Evolutionary conservation across 2,797 vertebrate species (phyloP).

Genomic region (Cetoscarus ocellatus): DNA sequence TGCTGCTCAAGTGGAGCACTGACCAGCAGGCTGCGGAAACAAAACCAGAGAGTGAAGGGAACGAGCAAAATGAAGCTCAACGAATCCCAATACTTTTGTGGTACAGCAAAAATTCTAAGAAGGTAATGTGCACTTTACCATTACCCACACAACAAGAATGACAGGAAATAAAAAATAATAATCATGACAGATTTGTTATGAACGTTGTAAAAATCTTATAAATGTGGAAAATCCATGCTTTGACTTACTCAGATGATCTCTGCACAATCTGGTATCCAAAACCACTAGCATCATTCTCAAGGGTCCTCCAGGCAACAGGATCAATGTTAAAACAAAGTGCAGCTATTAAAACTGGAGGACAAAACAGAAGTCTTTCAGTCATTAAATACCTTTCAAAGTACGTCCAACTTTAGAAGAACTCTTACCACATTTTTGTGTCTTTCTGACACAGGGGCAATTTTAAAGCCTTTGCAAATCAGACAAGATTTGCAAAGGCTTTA

Average conservation of each 20-base stretch:
- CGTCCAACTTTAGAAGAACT: too few relatives aligned
- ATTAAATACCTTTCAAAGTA: too few relatives aligned
- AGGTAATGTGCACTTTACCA: neutral
- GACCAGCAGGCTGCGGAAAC: slow-evolving; percentile 71
- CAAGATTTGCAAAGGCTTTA: too few relatives aligned
- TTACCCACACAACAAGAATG: neutral
- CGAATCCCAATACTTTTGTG: neutral
- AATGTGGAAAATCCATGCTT: neutral
- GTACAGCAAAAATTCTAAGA: neutral
- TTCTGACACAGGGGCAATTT: too few relatives aligned
- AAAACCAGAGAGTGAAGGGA: slow-evolving; percentile 1
- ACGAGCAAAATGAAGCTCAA: neutral
- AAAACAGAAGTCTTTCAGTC: neutral
- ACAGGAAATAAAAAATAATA: neutral
- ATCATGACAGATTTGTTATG: neutral
- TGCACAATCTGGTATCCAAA: slow-evolving; percentile 84
- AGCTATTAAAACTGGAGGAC: slow-evolving; percentile 53
- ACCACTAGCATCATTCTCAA: slow-evolving; percentile 17
- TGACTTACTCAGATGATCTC: slow-evolving; percentile 64
- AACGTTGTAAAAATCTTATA: neutral
- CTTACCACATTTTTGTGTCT: too few relatives aligned
- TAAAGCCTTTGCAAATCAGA: too few relatives aligned
- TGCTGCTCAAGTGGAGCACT: slow-evolving; percentile 76
- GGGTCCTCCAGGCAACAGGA: slow-evolving; percentile 70
- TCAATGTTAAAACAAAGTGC: slow-evolving; percentile 77